Conservation (phyloP, 2,888 invertebrate species). For the Nephrotoma guestfalica region DNA sequence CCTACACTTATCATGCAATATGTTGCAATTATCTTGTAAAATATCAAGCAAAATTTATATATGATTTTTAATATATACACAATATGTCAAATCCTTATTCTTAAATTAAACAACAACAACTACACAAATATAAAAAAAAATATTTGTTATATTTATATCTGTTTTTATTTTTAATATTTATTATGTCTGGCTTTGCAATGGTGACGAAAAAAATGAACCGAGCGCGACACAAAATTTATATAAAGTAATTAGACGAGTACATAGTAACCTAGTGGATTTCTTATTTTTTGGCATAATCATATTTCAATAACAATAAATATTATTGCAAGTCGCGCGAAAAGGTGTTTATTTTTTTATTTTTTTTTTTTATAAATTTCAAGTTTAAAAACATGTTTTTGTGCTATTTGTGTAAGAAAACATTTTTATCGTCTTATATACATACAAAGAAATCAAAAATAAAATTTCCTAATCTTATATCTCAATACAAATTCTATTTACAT, state of each 20-base stretch:
- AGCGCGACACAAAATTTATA: not conserved
- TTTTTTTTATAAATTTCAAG: not conserved
- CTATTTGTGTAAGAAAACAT: no score
- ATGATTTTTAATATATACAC: not conserved
- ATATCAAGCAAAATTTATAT: not conserved
- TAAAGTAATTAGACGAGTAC: not conserved
- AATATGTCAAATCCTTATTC: not conserved
- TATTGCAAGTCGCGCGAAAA: no score
- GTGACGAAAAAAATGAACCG: not conserved
- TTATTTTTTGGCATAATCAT: not conserved
- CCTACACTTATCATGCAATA: not conserved
- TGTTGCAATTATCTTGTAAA: not conserved
- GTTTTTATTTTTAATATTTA: not conserved
- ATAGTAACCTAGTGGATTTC: not conserved
- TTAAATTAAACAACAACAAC: not conserved
- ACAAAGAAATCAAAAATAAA: not conserved
- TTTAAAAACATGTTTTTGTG: not conserved
- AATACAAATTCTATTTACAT: not conserved
- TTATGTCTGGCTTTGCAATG: not conserved
- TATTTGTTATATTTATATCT: not conserved
- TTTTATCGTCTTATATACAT: no score
- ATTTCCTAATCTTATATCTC: not conserved
- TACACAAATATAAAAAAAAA: not conserved
- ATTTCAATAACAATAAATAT: not conserved
- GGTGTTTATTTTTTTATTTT: not conserved